Conservation (phyloP, 2,888 invertebrate species). For the Scelioninae gen. 1 region DNA sequence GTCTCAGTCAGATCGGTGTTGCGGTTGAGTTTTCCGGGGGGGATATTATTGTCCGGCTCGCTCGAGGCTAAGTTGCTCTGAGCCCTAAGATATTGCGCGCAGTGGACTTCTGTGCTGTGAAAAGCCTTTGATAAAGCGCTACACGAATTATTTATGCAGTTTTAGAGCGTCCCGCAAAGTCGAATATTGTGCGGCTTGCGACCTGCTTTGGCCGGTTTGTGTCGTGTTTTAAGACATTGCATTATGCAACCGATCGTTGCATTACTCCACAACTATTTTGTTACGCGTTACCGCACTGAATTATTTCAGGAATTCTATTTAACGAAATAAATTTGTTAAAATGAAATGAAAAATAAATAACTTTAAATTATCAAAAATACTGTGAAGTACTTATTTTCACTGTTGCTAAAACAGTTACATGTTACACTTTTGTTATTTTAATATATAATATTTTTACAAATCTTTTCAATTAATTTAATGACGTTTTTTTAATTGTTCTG, state of each 20-base stretch:
- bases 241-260: slow-evolving; percentile 25
- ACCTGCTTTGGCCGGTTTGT: slow-evolving; percentile 26
- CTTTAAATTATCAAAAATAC: too few relatives aligned
- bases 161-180: slow-evolving; percentile 40
- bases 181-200: slow-evolving; percentile 28
- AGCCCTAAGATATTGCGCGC: slow-evolving; percentile 69
- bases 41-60: slow-evolving; percentile 72
- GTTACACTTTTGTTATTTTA: too few relatives aligned
- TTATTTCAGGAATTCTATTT: too few relatives aligned
- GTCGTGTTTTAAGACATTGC: too few relatives aligned
- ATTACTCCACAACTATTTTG: not conserved
- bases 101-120: slow-evolving; percentile 57
- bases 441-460: too few relatives aligned
- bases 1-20: slow-evolving; percentile 23
- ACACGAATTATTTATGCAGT: slow-evolving; percentile 48
- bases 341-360: too few relatives aligned
- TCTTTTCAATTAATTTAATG: too few relatives aligned
- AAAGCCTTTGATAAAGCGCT: slow-evolving; percentile 62
- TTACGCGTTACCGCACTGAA: too few relatives aligned
- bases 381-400: too few relatives aligned
- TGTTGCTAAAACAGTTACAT: too few relatives aligned
- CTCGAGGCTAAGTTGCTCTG: slow-evolving; percentile 70
- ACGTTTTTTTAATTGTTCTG: too few relatives aligned
- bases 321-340: too few relatives aligned
- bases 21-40: slow-evolving; percentile 52